A percentile compares a stretch with the other conserved stretches of the same genome.
Conservation (phyloP, 2,113 vertebrate species). For the Rhizomys pruinosus region DNA sequence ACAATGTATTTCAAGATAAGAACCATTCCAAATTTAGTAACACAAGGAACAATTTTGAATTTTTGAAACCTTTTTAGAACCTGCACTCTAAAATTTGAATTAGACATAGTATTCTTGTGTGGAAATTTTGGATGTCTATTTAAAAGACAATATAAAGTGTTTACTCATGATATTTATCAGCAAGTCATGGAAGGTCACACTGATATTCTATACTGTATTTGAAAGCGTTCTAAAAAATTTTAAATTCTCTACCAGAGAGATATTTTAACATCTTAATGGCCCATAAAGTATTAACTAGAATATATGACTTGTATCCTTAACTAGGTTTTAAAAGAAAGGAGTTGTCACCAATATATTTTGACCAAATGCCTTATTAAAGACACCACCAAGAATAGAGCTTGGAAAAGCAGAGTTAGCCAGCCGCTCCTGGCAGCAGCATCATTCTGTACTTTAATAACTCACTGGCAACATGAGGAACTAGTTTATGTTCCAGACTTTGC, state of each 20-base stretch:
- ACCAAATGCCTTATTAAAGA: conserved; percentile 73
- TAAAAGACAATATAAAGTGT: neutral
- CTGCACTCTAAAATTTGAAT: conserved; percentile 40
- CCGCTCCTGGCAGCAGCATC: conserved; percentile 63
- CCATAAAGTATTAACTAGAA: conserved; percentile 48
- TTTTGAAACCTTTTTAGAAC: conserved; percentile 14
- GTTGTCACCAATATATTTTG: conserved; percentile 72
- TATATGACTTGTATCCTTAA: conserved; percentile 54
- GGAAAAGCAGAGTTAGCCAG: conserved; percentile 51
- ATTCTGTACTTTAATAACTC: conserved; percentile 78
- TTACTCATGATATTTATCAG: conserved; percentile 26
- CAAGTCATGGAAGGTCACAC: neutral
- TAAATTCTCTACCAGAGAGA: conserved; percentile 44
- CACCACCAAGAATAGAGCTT: conserved; percentile 60
- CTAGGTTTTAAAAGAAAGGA: conserved; percentile 71
- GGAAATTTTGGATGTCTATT: neutral
- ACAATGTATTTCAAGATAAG: conserved; percentile 3
- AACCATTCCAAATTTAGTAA: conserved; percentile 12
- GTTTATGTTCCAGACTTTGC: conserved; percentile 63
- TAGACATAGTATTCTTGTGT: neutral
- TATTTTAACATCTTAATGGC: conserved; percentile 59
- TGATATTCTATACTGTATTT: conserved; percentile 22
- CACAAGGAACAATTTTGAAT: neutral
- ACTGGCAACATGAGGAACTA: conserved; percentile 75
- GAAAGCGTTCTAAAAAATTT: conserved; percentile 28